Base-by-base conservation (phyloP, 2,888 invertebrate species). In the Lordiphosa andalusiaca region DNA sequence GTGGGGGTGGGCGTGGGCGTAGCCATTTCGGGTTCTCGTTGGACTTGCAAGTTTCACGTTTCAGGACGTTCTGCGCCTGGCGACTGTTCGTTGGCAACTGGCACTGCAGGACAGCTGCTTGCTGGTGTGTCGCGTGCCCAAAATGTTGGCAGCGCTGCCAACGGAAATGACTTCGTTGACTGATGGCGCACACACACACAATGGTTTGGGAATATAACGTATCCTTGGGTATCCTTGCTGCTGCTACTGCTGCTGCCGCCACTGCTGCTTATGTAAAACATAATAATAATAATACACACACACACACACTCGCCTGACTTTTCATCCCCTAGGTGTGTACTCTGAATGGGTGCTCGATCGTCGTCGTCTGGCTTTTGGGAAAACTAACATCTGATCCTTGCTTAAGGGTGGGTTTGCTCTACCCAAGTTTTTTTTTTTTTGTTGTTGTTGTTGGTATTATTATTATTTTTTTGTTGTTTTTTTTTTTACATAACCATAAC, bases 111-210 rank as follows among this genome's bases (percentile, higher is more conserved):
- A 90, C 91, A 92, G 90, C 92, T 92, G 89, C 91, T 91, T 87
- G 91, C 82, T 65, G 49, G 12, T 93, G 93, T 72, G 93, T 91
- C 90, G 93, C 91, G 91, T 93, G 93, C 90, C 91, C 71, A 91
- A 91, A 89, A 91, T 91, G 89, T 25, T 39, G 50, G 42, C 74
- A 70, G 52, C 61, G 63, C 57, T 53, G 64, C 66, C 63, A 71
- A 81, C 87, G 88, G 87, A 87, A 87, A 80, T 87, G 88, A 87
- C 87, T 87, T 88, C 78, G 85, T 77, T 82, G 84, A 86, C 86
- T 84, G 83, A 85, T 76, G 84, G 73, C 69, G 70, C 69, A 75
- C 40, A 73, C 61, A 73, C 61, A 73, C 56, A 21, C n/a, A 16
- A 41, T 41, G 13, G 30, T 9, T 9, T 30, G 30, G 19, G 9